A percentile compares a stretch with the other conserved stretches of the same genome.
phyloP scores from a whole-genome alignment of 2,797 vertebrate species.

The Sardinella longiceps region DNA sequence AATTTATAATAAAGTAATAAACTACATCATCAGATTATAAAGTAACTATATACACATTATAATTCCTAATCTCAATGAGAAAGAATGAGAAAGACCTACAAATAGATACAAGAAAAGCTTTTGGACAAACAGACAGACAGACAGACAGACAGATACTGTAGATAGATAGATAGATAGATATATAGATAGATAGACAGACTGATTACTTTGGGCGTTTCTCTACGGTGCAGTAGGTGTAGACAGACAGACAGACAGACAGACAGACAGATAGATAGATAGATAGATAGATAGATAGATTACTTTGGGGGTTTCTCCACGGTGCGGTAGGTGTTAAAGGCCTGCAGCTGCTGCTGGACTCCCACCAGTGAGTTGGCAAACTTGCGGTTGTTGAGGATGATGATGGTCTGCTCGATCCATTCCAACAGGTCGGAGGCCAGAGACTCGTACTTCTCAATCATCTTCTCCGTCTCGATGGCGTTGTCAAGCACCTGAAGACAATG shows the following conservation, averaged over 20 bases:
- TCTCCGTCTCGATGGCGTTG: conserved; percentile 95
- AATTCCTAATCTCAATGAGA: no score
- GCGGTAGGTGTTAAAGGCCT: conserved; percentile 97
- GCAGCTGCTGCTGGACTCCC: conserved; percentile 95
- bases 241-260: background rate
- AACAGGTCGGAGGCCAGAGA: conserved; percentile 94
- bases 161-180: no score
- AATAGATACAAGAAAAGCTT: no score
- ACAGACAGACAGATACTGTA: no score
- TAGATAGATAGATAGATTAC: conserved; percentile 64
- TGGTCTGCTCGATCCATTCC: conserved; percentile 98
- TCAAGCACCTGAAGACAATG: conserved; percentile 82
- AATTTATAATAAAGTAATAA: no score
- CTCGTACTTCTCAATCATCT: conserved; percentile 97
- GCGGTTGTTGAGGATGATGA: conserved; percentile 97
- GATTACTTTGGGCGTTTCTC: no score
- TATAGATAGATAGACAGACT: no score
- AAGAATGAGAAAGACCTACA: no score
- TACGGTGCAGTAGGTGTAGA: no score
- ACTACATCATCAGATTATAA: no score
- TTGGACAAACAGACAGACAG: no score
- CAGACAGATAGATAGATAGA: background rate
- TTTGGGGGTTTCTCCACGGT: conserved; percentile 97
- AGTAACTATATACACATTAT: no score
- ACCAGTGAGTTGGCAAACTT: conserved; percentile 96